Evolutionary conservation across 2,797 vertebrate genomes (phyloP).

Genomic region (Scomberomorus guttatus): DNA sequence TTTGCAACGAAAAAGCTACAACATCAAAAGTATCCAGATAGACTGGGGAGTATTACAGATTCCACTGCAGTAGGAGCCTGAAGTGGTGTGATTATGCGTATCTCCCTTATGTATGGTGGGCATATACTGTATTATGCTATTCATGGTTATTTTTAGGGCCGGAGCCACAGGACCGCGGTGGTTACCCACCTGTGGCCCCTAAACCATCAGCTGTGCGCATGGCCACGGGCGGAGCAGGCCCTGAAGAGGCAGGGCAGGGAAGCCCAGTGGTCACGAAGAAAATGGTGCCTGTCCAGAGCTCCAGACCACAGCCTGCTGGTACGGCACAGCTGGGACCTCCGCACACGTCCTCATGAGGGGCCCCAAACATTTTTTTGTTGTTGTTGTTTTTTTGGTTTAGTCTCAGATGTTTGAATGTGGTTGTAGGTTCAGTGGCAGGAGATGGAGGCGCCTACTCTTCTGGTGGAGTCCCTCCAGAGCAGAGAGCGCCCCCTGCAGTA

Average conservation of each 20-base stretch:
- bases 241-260: conserved; percentile 74
- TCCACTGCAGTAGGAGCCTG: conserved; percentile 67
- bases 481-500: conserved; percentile 74
- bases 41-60: conserved; percentile 61
- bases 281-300: conserved; percentile 86
- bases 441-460: conserved; percentile 74
- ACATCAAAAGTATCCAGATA: conserved; percentile 76
- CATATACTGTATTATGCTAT: conserved; percentile 42
- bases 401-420: conserved; percentile 46
- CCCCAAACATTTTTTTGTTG: not conserved
- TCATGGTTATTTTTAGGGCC: conserved; percentile 75
- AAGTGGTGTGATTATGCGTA: conserved; percentile 57
- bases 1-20: conserved; percentile 71
- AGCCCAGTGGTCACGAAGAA: conserved; percentile 87
- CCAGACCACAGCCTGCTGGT: conserved; percentile 76
- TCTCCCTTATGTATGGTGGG: conserved; percentile 43
- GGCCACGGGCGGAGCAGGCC: conserved; percentile 74
- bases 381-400: not conserved
- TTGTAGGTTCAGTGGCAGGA: conserved; percentile 61
- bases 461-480: conserved; percentile 65
- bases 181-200: conserved; percentile 82
- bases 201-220: conserved; percentile 84
- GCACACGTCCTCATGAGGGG: not conserved
- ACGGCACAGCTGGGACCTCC: conserved; percentile 24
- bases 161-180: conserved; percentile 79